Base-by-base conservation (phyloP, 2,113 vertebrate genomes). In the Seriola rivoliana region DNA sequence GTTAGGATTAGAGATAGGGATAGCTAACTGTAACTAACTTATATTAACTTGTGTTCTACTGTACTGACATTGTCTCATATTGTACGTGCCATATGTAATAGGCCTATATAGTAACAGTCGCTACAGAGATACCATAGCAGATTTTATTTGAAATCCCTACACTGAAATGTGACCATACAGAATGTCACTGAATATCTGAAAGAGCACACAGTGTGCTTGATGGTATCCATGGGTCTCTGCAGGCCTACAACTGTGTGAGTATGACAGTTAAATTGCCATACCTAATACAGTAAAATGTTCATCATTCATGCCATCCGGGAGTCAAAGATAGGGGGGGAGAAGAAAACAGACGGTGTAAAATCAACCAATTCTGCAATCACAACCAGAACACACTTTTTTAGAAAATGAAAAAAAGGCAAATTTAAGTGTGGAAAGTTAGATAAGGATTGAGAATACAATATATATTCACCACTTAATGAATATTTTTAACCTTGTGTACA, bases 351-450 rank as follows among this genome's bases (percentile, higher is more conserved):
- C 7, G 14, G 14, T 58, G 0, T 3, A 14, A 71, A 75, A 59
- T 59, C 19, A 84, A 60, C 10, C 54, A 21, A 17, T 42, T 72
- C 16, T 48, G 64, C 25, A 29, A 60, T 67, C 17, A 50, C 12
- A 76, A 59, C 59, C 62, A 65, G 23, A 74, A 70, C 25, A 77
- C 44, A 52, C 21, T 46, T 40, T 19, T 78, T 78, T 75, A 4
- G 50, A 71, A 74, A 80, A 66, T 60, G 32, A 38, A 57, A 55
- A 64, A 63, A 55, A 38, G 14, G 14, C 10, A 46, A 68, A 72
- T 29, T 3, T 14, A 23, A 40, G 4, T 12, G 21, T 9, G 32
- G n/a, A 21, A 34, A 75, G 79, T 75, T 9, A 23, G 38, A 68
- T 13, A 59, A 68, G 4, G 5, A 54, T 8, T 69, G 48, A 21